Conservation (phyloP, 2,888 invertebrate species). For the Panzeria rudis region DNA sequence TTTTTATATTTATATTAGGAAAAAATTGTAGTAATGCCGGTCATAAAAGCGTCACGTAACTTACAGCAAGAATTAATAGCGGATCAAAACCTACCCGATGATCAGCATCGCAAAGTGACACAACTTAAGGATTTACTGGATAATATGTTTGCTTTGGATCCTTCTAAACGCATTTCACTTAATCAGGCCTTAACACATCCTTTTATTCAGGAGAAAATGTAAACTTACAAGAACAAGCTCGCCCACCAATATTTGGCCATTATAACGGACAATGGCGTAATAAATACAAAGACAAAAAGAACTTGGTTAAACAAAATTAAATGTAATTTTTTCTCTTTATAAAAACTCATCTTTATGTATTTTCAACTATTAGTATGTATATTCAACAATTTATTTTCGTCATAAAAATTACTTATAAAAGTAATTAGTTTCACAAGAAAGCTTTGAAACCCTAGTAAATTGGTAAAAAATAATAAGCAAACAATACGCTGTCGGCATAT, state of each 20-base stretch:
- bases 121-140: slow-evolving; percentile 97
- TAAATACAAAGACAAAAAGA: slow-evolving; percentile 31
- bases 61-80: slow-evolving; percentile 94
- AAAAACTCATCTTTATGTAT: slow-evolving; percentile 36
- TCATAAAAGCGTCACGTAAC: slow-evolving; percentile 93
- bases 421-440: slow-evolving; percentile 25
- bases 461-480: not conserved
- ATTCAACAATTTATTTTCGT: not conserved
- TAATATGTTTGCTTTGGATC: slow-evolving; percentile 95
- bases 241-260: slow-evolving; percentile 22
- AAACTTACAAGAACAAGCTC: slow-evolving; percentile 32
- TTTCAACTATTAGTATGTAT: slow-evolving; percentile 39
- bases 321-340: slow-evolving; percentile 69
- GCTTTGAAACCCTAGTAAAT: slow-evolving; percentile 14
- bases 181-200: slow-evolving; percentile 97
- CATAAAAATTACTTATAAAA: slow-evolving; percentile 34
- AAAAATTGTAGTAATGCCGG: slow-evolving; percentile 97
- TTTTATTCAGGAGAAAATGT: slow-evolving; percentile 97
- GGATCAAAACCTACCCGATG: slow-evolving; percentile 93
- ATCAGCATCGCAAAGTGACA: slow-evolving; percentile 94
- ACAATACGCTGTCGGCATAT: not conserved
- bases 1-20: slow-evolving; percentile 85
- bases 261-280: slow-evolving; percentile 17
- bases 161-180: slow-evolving; percentile 95
- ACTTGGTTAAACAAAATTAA: slow-evolving; percentile 62